phyloP scores from a whole-genome alignment of 1,140 invertebrate genomes.

The Achroia grisella region DNA sequence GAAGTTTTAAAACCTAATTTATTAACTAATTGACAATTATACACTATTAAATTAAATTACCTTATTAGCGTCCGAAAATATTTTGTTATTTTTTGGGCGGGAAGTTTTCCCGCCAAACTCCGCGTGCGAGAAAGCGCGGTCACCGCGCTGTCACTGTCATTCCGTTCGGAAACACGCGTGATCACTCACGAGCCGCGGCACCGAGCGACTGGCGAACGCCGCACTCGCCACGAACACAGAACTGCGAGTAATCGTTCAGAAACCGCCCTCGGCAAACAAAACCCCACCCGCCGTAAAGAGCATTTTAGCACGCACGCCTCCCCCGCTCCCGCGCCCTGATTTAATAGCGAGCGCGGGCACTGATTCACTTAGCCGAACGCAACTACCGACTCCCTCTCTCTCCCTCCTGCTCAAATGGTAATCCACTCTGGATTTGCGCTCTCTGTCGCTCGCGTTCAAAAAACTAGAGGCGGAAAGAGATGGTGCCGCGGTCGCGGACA shows the following conservation, averaged over 20 bases:
- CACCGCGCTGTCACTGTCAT: conserved; percentile 56
- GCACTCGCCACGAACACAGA: conserved; percentile 11
- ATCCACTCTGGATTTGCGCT: conserved; percentile 13
- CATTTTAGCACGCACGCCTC: conserved; percentile 62
- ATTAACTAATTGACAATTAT: background rate
- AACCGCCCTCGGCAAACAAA: conserved; percentile 70
- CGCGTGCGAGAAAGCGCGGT: conserved; percentile 49
- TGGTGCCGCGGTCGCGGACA: conserved; percentile 40
- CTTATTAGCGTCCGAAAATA: conserved; percentile 72
- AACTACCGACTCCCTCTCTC: conserved; percentile 48
- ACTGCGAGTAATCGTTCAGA: conserved; percentile 55
- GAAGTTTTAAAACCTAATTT: background rate
- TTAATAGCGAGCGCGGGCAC: conserved; percentile 71
- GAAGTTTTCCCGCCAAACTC: conserved; percentile 64
- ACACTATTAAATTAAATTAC: conserved; percentile 29
- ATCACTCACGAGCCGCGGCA: conserved; percentile 34
- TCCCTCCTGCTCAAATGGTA: conserved; percentile 27
- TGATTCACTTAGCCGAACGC: conserved; percentile 71
- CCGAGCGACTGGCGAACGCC: conserved; percentile 19
- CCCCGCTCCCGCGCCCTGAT: conserved; percentile 62
- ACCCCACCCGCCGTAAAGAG: conserved; percentile 65
- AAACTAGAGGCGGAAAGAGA: conserved; percentile 37
- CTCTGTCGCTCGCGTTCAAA: conserved; percentile 11
- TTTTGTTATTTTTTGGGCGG: conserved; percentile 63
- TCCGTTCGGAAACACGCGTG: conserved; percentile 22